Conservation (phyloP, 2,888 invertebrate species). For the Caenorhabditis sp. region DNA sequence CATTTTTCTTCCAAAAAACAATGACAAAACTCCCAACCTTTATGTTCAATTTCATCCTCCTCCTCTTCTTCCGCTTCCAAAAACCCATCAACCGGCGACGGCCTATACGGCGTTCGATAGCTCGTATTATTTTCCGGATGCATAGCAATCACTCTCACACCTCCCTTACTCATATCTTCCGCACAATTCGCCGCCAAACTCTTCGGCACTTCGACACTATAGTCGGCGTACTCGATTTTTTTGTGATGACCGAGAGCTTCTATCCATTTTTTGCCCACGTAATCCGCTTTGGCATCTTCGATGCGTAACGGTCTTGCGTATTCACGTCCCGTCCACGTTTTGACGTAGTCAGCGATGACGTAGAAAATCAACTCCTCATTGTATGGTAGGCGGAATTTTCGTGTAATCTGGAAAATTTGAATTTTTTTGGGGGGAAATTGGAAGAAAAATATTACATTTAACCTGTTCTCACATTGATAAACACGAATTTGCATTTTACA, state of each 20-base stretch:
- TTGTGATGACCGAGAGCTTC: slow-evolving; percentile 26
- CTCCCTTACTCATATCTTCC: slow-evolving; percentile 4
- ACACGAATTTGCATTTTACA: slow-evolving; percentile 94
- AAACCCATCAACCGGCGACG: background rate
- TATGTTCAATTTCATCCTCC: slow-evolving; percentile 6
- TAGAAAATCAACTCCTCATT: slow-evolving; percentile 99
- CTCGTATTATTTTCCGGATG: slow-evolving; percentile 31
- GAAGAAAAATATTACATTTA: slow-evolving; percentile 77
- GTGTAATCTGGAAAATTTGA: slow-evolving; percentile 80
- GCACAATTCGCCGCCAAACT: slow-evolving; percentile 13
- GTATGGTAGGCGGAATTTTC: slow-evolving; percentile 96
- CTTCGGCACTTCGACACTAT: slow-evolving; percentile 14
- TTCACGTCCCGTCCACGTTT: slow-evolving; percentile 47
- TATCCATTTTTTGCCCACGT: slow-evolving; percentile 45
- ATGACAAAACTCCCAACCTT: no score
- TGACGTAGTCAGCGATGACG: slow-evolving; percentile 72
- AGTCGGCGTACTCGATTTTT: slow-evolving; percentile 24
- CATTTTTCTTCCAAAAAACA: background rate
- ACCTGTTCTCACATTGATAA: slow-evolving; percentile 92
- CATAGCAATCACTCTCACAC: slow-evolving; percentile 46
- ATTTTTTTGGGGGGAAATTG: background rate
- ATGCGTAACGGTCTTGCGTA: slow-evolving; percentile 41
- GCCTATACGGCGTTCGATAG: slow-evolving; percentile 7
- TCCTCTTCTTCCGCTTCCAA: slow-evolving; percentile 22
- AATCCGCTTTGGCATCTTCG: slow-evolving; percentile 40